Base-by-base conservation (phyloP, 1,140 invertebrate genomes). In the Himalopsyche phryganea region DNA sequence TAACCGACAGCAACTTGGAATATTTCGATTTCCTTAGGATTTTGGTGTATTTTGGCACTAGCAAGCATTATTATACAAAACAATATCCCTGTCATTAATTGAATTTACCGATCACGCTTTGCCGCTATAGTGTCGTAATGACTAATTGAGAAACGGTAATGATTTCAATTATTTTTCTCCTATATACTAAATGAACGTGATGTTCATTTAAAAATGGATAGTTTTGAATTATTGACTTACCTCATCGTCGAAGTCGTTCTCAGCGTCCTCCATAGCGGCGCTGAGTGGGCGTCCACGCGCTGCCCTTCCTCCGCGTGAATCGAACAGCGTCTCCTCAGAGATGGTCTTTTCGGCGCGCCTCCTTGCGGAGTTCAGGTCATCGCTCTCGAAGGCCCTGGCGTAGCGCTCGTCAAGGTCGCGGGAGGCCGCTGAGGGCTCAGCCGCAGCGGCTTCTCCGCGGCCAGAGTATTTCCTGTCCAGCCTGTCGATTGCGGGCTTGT, bases 401-500 rank as follows among this genome's bases (percentile, higher is more conserved):
- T 77, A 74, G 20, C 81, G 72, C 10, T 69, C 74, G 17, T 78
- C 72, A 9, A 80, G 71, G 15, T 78, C 70, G 9, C 70, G 11
- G 61, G 66, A 17, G 65, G 69, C 56, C 71, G 67, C 11, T 67
- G 64, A 5, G 73, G 72, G 13, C 68, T 70, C 3, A 69, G 69
- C 61, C 71, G 70, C 33, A 61, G 63, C 6, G 76, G 69, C 35
- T 77, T 81, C 35, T 74, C 69, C 45, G 69, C 80, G 41, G 70
- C 75, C 77, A 23, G 83, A 80, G 62, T 82, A 81, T 71, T 88
- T 88, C 50, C 85, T 80, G 69, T 90, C 86, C 63, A 90, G 71
- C 51, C 85, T 78, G 69, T 89, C 86, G 15, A 90, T 77, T 62
- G 87, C 83, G 10, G 85, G 82, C 58, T 84, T 85, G 73, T 90